Conservation (phyloP, 2,888 invertebrate genomes). For the Anthophora plumipes region DNA sequence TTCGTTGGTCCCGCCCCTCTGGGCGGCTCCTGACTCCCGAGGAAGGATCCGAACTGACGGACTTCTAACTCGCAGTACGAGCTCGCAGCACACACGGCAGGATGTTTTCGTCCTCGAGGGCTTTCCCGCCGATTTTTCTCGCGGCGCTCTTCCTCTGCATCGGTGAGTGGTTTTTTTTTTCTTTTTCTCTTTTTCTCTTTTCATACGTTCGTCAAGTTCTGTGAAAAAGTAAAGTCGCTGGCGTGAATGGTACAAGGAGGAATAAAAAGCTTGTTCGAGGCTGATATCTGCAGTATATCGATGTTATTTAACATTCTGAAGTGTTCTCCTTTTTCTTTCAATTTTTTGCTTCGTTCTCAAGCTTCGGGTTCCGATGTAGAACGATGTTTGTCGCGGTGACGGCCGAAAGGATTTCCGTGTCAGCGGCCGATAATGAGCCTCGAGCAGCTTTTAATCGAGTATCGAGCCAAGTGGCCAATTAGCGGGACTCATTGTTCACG, state of each 20-base stretch:
- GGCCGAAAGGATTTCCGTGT: slow-evolving; percentile 1
- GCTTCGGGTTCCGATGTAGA: background rate
- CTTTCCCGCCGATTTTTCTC: slow-evolving; percentile 74
- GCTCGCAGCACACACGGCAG: slow-evolving; percentile 37
- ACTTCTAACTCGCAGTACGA: slow-evolving; percentile 30
- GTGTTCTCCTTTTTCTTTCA: background rate
- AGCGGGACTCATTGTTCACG: slow-evolving; percentile 36
- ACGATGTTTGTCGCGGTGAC: background rate
- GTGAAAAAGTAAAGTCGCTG: background rate
- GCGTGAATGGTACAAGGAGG: background rate
- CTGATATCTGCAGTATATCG: no score
- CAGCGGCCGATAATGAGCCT: slow-evolving; percentile 19
- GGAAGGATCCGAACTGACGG: slow-evolving; percentile 52
- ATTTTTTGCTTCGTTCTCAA: background rate
- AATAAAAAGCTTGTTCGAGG: background rate
- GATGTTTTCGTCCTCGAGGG: slow-evolving; percentile 74
- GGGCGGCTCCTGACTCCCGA: slow-evolving; percentile 54
- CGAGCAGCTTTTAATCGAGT: slow-evolving; percentile 32
- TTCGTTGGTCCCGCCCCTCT: slow-evolving; percentile 59
- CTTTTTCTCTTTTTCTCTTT: no score
- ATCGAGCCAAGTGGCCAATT: slow-evolving; percentile 40
- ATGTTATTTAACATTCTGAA: no score
- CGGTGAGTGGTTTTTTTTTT: slow-evolving; percentile 75
- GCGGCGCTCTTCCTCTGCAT: slow-evolving; percentile 73
- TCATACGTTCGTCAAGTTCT: no score